phyloP scores from a whole-genome alignment of 2,888 invertebrate genomes.

The Danaus chrysippus region DNA sequence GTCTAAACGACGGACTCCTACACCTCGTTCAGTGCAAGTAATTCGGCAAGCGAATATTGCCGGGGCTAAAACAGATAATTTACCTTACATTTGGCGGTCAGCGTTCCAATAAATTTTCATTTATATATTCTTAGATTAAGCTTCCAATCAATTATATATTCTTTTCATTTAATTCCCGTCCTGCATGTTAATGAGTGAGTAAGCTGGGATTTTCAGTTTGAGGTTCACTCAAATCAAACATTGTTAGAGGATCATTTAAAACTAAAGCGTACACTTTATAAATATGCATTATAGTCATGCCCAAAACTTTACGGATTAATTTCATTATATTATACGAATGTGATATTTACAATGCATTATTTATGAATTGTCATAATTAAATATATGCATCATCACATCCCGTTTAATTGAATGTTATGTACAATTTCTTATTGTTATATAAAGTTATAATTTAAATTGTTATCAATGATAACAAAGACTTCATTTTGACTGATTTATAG shows the following conservation, averaged over 20 bases:
- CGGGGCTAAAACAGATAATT: conserved; percentile 74
- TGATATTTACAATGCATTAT: conserved; percentile 1
- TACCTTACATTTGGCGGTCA: conserved; percentile 23
- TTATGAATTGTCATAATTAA: not conserved
- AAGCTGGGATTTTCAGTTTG: not conserved
- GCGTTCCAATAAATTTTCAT: not conserved
- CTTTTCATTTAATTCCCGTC: not conserved
- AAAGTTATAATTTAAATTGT: not conserved
- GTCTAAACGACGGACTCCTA: conserved; percentile 48
- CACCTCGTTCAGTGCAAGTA: conserved; percentile 68
- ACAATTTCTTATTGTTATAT: not conserved
- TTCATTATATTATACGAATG: not conserved
- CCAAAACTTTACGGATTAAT: not conserved
- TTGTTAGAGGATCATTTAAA: not conserved
- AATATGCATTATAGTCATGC: conserved; percentile 1
- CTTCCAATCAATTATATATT: not conserved
- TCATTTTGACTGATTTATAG: no score
- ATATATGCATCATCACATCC: not conserved
- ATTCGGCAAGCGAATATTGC: conserved; percentile 74
- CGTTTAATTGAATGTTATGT: no score
- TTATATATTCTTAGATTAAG: not conserved
- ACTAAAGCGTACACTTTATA: not conserved
- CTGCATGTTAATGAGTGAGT: conserved; percentile 1
- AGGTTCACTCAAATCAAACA: not conserved
- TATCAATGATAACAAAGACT: not conserved